A percentile compares a stretch with the other conserved stretches of the same genome.
Evolutionary conservation across 2,113 vertebrate species (phyloP).

Genomic region (Halichoerus grypus): DNA sequence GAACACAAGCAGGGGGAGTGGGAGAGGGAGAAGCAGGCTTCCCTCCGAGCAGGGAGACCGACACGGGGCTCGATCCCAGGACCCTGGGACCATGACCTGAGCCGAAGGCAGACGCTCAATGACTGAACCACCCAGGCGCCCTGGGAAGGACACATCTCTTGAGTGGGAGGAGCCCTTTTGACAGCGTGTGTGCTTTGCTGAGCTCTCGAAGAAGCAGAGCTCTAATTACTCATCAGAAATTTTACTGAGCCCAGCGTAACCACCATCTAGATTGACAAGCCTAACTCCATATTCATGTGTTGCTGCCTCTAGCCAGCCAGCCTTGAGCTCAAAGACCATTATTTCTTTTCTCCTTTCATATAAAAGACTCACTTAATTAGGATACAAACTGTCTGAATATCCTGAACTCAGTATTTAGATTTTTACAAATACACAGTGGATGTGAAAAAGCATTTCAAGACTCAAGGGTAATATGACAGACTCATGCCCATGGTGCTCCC

Average conservation of each 20-base stretch:
- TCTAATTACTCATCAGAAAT: neutral
- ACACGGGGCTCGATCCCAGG: too few species aligned
- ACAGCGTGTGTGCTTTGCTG: neutral
- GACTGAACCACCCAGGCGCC: too few species aligned
- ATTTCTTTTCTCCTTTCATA: neutral
- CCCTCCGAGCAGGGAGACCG: too few species aligned
- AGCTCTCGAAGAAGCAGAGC: neutral
- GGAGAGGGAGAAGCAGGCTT: too few species aligned
- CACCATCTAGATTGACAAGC: neutral
- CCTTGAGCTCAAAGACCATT: neutral
- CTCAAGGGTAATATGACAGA: neutral
- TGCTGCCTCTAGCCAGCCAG: neutral
- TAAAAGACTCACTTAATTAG: neutral
- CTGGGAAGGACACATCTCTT: neutral
- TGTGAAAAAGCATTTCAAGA: conserved; percentile 28
- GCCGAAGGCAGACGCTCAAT: too few species aligned
- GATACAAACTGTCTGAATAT: neutral
- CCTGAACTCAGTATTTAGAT: neutral
- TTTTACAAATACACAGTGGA: neutral
- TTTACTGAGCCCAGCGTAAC: neutral
- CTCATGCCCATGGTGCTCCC: neutral
- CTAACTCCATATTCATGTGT: neutral
- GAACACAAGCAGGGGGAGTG: too few species aligned
- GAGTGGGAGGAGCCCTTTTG: neutral
- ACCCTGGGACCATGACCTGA: too few species aligned